Base-by-base conservation (phyloP, 1,140 invertebrate genomes). In the Apis mellifera region DNA sequence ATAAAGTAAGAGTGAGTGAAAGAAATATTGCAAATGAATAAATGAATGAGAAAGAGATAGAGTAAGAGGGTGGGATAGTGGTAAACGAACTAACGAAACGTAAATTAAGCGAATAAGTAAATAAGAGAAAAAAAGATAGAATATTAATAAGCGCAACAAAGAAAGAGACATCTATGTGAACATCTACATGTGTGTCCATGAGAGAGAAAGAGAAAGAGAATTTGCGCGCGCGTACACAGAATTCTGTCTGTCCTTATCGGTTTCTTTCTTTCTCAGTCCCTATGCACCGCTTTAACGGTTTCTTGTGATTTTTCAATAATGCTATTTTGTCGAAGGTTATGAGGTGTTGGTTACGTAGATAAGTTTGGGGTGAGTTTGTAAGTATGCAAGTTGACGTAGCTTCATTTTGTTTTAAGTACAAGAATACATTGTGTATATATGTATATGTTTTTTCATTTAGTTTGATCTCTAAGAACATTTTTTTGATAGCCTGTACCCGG, bases 271-370 rank as follows among this genome's bases (percentile, higher is more conserved):
- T 62, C 70, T 55, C 68, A 72, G 26, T 82, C 32, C 62, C 70
- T 83, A 79, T 84, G 66, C 62, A 85, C 65, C 83, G 71, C 84
- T 85, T 85, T 88, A 88, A 88, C 86, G 86, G 86, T 88, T 87
- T 88, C 79, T 77, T 54, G 65, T 87, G 68, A 85, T 88, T 87
- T 88, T 83, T 87, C 72, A 75, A 85, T 73, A 64, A 85, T 78
- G 60, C 50, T 54, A 66, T 60, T 68, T 81, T n/a, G 52, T 12
- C 42, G 69, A 78, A 84, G 85, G 78, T 81, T 84, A 75, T 69
- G 62, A 80, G 50, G 50, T 71, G 17, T 69, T 72, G 48, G 23
- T 65, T 48, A 82, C 83, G 71, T 72, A 75, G 70, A 72, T 65
- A 75, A 75, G 66, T 60, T 55, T 74, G 59, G 55, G 59, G 48